Conservation (phyloP, 1,140 invertebrate species). For the Kradibia gibbosae region DNA sequence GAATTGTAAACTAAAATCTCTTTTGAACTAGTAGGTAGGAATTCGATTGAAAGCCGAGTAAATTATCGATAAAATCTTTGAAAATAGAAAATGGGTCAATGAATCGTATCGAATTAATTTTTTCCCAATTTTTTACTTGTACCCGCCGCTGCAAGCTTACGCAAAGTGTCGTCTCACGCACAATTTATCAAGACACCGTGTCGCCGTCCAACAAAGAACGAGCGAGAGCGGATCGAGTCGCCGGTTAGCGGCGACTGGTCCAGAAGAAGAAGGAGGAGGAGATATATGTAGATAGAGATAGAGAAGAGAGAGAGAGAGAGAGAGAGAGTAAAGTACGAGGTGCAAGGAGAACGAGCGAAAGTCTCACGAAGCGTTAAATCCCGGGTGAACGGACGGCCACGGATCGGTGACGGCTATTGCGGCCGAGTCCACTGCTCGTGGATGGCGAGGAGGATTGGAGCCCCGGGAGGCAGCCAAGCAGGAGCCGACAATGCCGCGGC, state of each 20-base stretch:
- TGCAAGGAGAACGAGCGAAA: not conserved
- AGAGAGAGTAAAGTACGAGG: not conserved
- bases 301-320: not conserved
- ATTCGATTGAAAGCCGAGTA: no score
- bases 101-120: no score
- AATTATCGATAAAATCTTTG: no score
- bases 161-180: not conserved
- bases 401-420: slow-evolving; percentile 33
- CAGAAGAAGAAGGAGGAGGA: no score
- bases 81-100: no score
- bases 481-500: slow-evolving; percentile 14
- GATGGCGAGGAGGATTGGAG: slow-evolving; percentile 54
- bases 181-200: not conserved
- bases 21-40: no score
- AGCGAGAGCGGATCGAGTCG: no score
- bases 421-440: not conserved
- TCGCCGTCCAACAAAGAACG: not conserved
- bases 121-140: not conserved
- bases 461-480: slow-evolving; percentile 61
- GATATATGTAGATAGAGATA: not conserved
- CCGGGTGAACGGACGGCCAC: slow-evolving; percentile 52
- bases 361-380: slow-evolving; percentile 64
- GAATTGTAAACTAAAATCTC: no score
- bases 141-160: not conserved
- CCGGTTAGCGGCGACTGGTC: no score